phyloP scores from a whole-genome alignment of 2,888 invertebrate species.

The Sphaeridia pumilis region DNA sequence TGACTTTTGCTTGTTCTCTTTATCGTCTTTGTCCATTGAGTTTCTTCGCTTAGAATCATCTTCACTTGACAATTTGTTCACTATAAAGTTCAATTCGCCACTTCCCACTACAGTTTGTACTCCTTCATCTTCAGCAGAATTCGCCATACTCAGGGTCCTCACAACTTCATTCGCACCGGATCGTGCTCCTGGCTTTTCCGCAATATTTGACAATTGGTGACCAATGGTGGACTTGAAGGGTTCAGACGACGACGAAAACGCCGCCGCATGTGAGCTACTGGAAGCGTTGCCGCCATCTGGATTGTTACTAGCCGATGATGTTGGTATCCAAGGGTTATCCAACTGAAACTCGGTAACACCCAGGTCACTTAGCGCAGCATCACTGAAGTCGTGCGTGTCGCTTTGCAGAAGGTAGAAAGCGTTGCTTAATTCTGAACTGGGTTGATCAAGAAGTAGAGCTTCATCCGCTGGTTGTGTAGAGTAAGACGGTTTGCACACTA shows the following conservation, averaged over 20 bases:
- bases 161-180: no score
- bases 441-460: constrained; percentile 26
- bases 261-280: not conserved
- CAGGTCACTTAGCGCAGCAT: constrained; percentile 1
- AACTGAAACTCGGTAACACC: constrained; percentile 3
- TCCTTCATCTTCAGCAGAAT: constrained; percentile 19
- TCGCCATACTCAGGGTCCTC: not conserved
- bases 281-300: not conserved
- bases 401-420: constrained; percentile 22
- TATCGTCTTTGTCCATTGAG: constrained; percentile 32
- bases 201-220: no score
- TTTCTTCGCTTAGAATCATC: constrained; percentile 26
- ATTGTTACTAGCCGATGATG: not conserved
- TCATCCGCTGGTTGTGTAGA: constrained; percentile 12
- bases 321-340: constrained; percentile 5
- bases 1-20: constrained; percentile 29
- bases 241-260: not conserved
- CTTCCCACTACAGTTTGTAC: constrained; percentile 23
- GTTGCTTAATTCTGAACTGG: constrained; percentile 26
- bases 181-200: no score
- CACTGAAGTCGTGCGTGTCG: constrained; percentile 3
- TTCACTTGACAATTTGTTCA: constrained; percentile 3
- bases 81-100: constrained; percentile 21
- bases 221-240: not conserved
- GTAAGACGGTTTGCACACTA: not conserved